phyloP scores from a whole-genome alignment of 2,797 vertebrate genomes.

The Cyprinella venusta region DNA sequence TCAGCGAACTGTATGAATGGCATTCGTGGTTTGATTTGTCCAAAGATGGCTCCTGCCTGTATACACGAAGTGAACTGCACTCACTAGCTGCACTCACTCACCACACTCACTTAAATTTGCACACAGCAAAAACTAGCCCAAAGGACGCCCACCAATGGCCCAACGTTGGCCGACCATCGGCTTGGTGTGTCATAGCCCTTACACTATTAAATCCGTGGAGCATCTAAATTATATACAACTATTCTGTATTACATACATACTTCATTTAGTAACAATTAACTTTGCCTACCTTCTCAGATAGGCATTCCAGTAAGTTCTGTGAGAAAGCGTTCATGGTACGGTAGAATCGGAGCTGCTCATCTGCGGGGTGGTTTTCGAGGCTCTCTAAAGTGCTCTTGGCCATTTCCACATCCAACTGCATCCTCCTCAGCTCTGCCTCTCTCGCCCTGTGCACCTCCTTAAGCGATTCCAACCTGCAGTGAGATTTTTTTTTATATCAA shows the following conservation, averaged over 20 bases:
- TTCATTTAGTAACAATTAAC: slow-evolving; percentile 55
- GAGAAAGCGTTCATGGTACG: slow-evolving; percentile 83
- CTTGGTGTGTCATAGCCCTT: background rate
- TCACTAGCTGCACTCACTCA: too few species aligned
- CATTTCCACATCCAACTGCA: slow-evolving; percentile 77
- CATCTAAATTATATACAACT: background rate
- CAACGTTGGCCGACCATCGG: background rate
- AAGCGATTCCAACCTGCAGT: slow-evolving; percentile 82
- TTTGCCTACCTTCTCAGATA: slow-evolving; percentile 84
- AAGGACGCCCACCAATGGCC: background rate
- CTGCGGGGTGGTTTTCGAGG: slow-evolving; percentile 80
- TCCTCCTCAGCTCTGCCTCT: slow-evolving; percentile 85
- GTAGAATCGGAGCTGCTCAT: slow-evolving; percentile 86
- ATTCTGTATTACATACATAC: background rate
- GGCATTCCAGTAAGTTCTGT: slow-evolving; percentile 89
- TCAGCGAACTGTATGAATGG: too few species aligned
- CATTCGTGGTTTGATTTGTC: too few species aligned
- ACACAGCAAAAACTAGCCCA: background rate
- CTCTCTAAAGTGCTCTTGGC: slow-evolving; percentile 78
- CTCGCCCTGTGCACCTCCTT: slow-evolving; percentile 86
- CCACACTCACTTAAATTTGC: too few species aligned
- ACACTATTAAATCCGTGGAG: too few species aligned
- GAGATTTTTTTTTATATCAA: background rate
- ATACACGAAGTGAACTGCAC: too few species aligned
- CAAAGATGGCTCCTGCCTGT: too few species aligned